phyloP scores from a whole-genome alignment of 2,113 vertebrate species.

The Nothoprocta pentlandii region DNA sequence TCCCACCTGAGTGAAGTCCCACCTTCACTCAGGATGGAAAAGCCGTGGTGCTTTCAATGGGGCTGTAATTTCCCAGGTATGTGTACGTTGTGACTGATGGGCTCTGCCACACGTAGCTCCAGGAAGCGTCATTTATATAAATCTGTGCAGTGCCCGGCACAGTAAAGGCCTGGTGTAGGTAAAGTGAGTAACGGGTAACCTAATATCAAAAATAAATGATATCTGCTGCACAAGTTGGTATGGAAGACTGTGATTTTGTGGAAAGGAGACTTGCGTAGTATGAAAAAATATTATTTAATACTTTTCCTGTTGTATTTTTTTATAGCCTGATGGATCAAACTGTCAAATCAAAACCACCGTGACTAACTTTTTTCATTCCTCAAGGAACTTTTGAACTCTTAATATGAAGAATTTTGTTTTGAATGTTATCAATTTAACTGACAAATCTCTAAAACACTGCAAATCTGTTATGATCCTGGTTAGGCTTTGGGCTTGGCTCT shows the following conservation, averaged over 20 bases:
- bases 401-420: not conserved
- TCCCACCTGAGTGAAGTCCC: not conserved
- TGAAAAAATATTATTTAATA: not conserved
- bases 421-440: not conserved
- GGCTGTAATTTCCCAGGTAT: not conserved
- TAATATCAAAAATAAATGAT: constrained; percentile 36
- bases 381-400: not conserved
- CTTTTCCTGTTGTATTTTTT: not conserved
- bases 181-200: not conserved
- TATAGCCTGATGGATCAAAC: not conserved
- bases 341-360: not conserved
- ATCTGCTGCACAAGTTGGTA: not conserved
- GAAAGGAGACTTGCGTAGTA: not conserved
- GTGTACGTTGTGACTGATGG: not conserved
- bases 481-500: not conserved
- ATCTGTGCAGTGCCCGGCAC: not conserved
- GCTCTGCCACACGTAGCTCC: not conserved
- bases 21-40: not conserved
- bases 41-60: not conserved
- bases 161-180: not conserved
- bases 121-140: constrained; percentile 29
- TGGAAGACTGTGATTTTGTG: not conserved
- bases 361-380: not conserved
- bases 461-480: not conserved
- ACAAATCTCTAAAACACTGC: not conserved